phyloP scores from a whole-genome alignment of 2,888 invertebrate species.

The Brachylomia viminalis region DNA sequence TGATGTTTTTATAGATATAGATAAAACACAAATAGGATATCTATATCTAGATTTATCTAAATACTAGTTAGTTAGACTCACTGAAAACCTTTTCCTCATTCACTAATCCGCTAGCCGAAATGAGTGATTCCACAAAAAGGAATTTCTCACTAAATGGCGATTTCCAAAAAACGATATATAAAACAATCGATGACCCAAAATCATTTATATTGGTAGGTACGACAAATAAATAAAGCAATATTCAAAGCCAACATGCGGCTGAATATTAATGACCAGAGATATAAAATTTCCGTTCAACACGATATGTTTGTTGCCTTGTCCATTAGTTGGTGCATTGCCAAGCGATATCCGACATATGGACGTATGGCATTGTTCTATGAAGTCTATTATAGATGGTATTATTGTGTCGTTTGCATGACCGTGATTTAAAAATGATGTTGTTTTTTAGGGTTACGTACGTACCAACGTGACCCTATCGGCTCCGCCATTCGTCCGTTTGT shows the following conservation, averaged over 20 bases:
- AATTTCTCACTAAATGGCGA: too few species aligned
- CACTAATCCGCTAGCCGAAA: neutral
- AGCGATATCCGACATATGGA: slow-evolving; percentile 57
- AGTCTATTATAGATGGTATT: slow-evolving; percentile 59
- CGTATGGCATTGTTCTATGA: slow-evolving; percentile 70
- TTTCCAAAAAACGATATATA: slow-evolving; percentile 2
- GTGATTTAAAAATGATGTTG: slow-evolving; percentile 11
- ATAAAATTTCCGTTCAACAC: slow-evolving; percentile 67
- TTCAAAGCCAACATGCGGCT: slow-evolving; percentile 49
- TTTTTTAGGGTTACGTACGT: neutral
- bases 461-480: neutral
- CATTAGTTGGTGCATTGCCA: slow-evolving; percentile 73
- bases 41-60: too few species aligned
- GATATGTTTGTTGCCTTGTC: slow-evolving; percentile 65
- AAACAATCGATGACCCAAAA: slow-evolving; percentile 35
- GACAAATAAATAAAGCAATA: slow-evolving; percentile 53
- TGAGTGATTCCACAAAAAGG: neutral
- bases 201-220: slow-evolving; percentile 26
- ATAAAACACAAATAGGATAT: too few species aligned
- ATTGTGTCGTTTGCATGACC: slow-evolving; percentile 29
- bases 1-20: too few species aligned
- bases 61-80: too few species aligned
- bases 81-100: too few species aligned
- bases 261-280: slow-evolving; percentile 63
- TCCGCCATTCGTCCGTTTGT: too few species aligned